Conservation (phyloP, 2,797 vertebrate species). For the Cossypha polioptera region DNA sequence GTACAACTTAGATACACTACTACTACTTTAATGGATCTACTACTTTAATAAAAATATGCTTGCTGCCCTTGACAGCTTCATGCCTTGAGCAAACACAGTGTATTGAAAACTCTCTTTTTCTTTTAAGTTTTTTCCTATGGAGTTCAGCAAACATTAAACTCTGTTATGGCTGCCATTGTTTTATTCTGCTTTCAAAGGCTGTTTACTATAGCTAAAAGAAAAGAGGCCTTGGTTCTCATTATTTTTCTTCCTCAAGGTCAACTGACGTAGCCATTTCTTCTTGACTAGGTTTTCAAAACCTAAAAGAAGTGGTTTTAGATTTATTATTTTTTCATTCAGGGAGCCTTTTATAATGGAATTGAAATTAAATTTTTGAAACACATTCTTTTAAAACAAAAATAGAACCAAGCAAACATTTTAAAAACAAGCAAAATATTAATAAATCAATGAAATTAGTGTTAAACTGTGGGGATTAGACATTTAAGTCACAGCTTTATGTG, state of each 20-base stretch:
- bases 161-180: not conserved
- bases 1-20: not conserved
- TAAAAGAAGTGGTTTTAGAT: not conserved
- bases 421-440: not conserved
- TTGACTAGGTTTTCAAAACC: not conserved
- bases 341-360: not conserved
- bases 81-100: not conserved
- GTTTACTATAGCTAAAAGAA: not conserved
- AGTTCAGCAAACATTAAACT: not conserved
- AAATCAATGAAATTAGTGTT: not conserved
- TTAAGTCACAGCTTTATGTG: not conserved
- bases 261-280: not conserved
- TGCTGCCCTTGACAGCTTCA: not conserved
- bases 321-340: not conserved
- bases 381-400: not conserved
- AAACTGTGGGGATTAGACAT: not conserved
- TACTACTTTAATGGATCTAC: not conserved
- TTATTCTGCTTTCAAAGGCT: not conserved
- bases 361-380: not conserved
- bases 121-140: not conserved
- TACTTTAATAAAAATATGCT: not conserved
- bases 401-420: not conserved
- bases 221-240: not conserved
- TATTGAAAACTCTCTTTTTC: not conserved
- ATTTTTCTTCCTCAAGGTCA: not conserved